Evolutionary conservation across 2,888 invertebrate species (phyloP), one percentile per base, ranked within the genome.

Genomic region (Chaetogeoica ovagalla): DNA sequence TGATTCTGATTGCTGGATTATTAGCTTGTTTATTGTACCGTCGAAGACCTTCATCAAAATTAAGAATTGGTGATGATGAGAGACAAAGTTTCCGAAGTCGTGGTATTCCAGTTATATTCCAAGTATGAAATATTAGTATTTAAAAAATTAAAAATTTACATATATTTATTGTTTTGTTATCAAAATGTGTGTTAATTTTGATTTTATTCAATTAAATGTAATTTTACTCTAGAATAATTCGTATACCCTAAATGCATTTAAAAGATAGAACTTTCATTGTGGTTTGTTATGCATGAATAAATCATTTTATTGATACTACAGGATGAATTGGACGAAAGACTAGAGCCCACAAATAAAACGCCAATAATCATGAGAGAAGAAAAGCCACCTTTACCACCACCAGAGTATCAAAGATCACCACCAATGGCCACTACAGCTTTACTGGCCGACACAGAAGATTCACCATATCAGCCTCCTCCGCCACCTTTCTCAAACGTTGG

Each of bases 361-460:
- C 97, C 97, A 8, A 93, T 97, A 77, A 96, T 98, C 84, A 90
- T 97, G 87, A 94, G 95, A 85, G 96, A 97, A 84, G 97, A 97
- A 86, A 96, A 96, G 85, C 97, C 97, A 17, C 97, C 97, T 9
- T 87, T 96, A 81, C 90, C 95, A 73, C 95, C 95, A 7, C 94
- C 95, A 11, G 92, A 93, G 83, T 93, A 93, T 86, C 90, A 87
- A 85, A 88, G 88, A 82, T 85, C 86, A 15, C 87, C 87, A 43
- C 87, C 90, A 75, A 87, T 87, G 13, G 88, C 88, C 21, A 83
- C 84, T 8, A 84, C 84, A 82, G 85, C 85, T 77, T 82, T 84
- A 62, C 83, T 84, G 60, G 84, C 84, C 13, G 84, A 84, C 81
- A 84, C 84, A 30, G 85, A 86, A 68, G 89, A 91, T 83, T 93